Conservation (phyloP, 2,888 invertebrate genomes). For the Pristionchus exspectatus region DNA sequence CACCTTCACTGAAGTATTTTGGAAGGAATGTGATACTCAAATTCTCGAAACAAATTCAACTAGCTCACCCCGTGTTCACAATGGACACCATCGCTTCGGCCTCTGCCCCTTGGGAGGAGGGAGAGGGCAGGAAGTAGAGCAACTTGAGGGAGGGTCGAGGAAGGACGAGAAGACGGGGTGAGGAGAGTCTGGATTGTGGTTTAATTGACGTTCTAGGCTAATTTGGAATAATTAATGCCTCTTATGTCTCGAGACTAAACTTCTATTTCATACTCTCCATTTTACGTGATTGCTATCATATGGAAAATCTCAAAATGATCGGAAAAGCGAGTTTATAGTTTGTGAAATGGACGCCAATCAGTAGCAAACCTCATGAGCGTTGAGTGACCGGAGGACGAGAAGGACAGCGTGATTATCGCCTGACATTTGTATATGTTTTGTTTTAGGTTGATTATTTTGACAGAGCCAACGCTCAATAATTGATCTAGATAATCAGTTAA, state of each 20-base stretch:
- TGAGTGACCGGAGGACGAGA: slow-evolving; percentile 3
- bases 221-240: not conserved
- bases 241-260: too few species aligned
- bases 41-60: too few species aligned
- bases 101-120: not conserved
- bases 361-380: slow-evolving; percentile 18
- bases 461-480: too few species aligned
- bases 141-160: slow-evolving; percentile 21
- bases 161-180: not conserved
- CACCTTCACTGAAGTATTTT: too few species aligned
- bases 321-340: too few species aligned
- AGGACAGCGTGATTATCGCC: slow-evolving; percentile 44
- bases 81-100: slow-evolving; percentile 1
- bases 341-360: too few species aligned
- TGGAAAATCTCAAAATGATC: too few species aligned
- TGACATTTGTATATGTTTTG: not conserved
- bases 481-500: too few species aligned
- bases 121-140: not conserved
- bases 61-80: slow-evolving; percentile 4
- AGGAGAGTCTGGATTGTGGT: not conserved
- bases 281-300: too few species aligned
- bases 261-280: not conserved
- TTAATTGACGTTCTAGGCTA: not conserved
- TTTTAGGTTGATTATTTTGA: too few species aligned
- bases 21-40: too few species aligned